A percentile compares a stretch with the other conserved stretches of the same genome.
Evolutionary conservation across 2,888 invertebrate genomes (phyloP).

Genomic region (Agrotis exclamationis): DNA sequence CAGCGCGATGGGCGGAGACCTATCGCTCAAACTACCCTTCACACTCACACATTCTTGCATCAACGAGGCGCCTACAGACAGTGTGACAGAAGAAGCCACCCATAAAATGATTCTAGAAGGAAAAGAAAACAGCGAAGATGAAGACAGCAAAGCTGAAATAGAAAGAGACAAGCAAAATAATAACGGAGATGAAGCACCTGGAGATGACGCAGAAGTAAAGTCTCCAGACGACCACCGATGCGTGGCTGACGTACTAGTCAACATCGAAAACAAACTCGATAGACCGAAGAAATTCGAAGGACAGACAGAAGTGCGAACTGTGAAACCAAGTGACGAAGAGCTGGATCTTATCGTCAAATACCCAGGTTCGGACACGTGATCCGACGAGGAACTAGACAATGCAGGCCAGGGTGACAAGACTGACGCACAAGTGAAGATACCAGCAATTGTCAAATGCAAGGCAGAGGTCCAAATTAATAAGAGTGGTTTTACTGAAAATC

Average conservation of each 20-base stretch:
- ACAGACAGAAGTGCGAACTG: constrained; percentile 79
- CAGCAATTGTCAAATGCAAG: constrained; percentile 75
- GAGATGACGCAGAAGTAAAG: constrained; percentile 78
- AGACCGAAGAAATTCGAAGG: constrained; percentile 84
- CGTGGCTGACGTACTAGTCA: constrained; percentile 86
- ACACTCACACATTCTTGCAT: constrained; percentile 94
- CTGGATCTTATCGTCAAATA: constrained; percentile 88
- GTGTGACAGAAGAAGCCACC: constrained; percentile 88
- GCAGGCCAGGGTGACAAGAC: constrained; percentile 79
- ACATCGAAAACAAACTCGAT: constrained; percentile 86
- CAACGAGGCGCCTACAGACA: constrained; percentile 91
- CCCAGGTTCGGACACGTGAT: constrained; percentile 89
- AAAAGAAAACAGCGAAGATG: constrained; percentile 86
- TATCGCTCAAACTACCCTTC: constrained; percentile 95
- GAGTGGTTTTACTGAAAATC: constrained; percentile 86
- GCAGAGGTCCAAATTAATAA: constrained; percentile 82
- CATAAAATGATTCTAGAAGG: constrained; percentile 88
- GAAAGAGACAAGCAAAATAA: constrained; percentile 84
- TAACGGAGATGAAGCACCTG: constrained; percentile 75
- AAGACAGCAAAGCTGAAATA: constrained; percentile 81
- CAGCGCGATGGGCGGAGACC: constrained; percentile 95
- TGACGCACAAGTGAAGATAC: constrained; percentile 75
- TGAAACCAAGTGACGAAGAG: constrained; percentile 85
- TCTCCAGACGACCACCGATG: constrained; percentile 82
- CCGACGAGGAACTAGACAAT: constrained; percentile 82